Percentiles rank a stretch among this genome's conserved stretches.
phyloP scores from a whole-genome alignment of 2,113 vertebrate species.

The Pituophis catenifer region DNA sequence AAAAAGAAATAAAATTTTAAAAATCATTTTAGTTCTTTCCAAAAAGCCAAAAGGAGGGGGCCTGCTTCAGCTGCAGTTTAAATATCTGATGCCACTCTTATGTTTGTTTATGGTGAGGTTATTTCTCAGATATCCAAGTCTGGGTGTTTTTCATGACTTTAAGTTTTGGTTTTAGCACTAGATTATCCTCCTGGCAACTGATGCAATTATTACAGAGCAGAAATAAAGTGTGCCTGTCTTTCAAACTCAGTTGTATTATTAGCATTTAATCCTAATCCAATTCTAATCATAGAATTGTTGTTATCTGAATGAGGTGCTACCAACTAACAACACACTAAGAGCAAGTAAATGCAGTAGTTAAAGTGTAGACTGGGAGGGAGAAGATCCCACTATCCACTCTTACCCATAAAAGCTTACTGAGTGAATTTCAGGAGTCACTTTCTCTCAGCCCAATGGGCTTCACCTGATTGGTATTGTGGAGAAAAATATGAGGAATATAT shows the following conservation, averaged over 20 bases:
- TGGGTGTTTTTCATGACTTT: background rate
- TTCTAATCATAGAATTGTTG: background rate
- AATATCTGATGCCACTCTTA: background rate
- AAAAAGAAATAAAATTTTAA: background rate
- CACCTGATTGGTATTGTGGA: background rate
- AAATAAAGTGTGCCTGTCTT: background rate
- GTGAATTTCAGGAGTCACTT: background rate
- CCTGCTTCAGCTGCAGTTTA: background rate
- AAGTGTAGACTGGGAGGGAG: background rate
- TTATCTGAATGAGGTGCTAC: background rate
- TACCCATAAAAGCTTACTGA: background rate
- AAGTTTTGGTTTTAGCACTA: background rate
- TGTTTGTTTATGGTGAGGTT: background rate
- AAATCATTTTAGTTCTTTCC: background rate
- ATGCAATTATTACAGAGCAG: background rate
- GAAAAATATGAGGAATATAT: background rate
- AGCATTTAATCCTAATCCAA: background rate
- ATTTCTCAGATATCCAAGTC: background rate
- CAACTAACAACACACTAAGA: background rate
- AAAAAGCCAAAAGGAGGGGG: background rate
- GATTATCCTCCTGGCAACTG: background rate
- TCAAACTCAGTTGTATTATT: background rate
- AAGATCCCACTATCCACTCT: background rate
- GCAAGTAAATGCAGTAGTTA: background rate
- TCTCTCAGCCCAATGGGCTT: background rate